Evolutionary conservation across 2,888 invertebrate genomes (phyloP).

Genomic region (Eristalinus sepulchralis): DNA sequence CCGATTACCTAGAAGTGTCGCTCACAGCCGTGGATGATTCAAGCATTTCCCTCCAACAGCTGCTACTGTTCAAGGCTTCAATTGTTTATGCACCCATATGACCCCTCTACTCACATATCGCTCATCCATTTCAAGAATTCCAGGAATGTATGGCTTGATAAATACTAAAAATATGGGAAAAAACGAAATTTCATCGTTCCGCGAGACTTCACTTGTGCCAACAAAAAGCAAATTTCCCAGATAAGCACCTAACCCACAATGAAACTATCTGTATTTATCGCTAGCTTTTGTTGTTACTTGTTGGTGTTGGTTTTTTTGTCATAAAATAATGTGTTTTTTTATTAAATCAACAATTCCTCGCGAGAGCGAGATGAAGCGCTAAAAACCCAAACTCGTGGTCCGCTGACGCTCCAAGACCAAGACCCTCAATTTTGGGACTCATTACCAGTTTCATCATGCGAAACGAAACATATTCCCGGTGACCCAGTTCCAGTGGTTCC

Average conservation of each 20-base stretch:
- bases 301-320: background rate
- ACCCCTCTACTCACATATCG: background rate
- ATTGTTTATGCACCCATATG: background rate
- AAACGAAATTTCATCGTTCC: background rate
- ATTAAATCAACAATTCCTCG: background rate
- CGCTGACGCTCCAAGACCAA: slow-evolving; percentile 8
- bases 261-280: background rate
- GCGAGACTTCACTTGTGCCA: background rate
- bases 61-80: background rate
- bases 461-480: slow-evolving; percentile 50
- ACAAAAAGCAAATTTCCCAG: background rate
- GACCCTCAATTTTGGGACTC: slow-evolving; percentile 39
- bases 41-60: background rate
- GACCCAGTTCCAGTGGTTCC: slow-evolving; percentile 52
- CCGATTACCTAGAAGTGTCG: background rate
- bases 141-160: background rate
- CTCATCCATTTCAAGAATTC: background rate
- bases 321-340: background rate
- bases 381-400: background rate
- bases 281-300: background rate
- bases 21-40: background rate
- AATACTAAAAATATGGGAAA: background rate
- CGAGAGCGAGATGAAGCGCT: background rate
- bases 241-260: background rate
- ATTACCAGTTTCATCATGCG: slow-evolving; percentile 53